Conservation (phyloP, 1,140 invertebrate genomes). For the Chrysomallon squamiferum region DNA sequence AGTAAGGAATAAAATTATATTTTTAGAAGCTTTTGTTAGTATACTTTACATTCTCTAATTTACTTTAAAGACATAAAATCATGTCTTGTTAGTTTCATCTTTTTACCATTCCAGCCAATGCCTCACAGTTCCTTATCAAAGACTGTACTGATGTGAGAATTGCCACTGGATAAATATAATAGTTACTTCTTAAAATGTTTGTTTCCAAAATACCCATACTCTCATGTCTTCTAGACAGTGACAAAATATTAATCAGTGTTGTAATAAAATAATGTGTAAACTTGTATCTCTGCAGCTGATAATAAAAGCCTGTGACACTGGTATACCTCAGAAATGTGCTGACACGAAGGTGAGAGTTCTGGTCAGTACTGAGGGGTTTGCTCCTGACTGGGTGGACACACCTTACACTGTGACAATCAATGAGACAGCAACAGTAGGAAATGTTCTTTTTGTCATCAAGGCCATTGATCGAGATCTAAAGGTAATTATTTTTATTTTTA, state of each 20-base stretch:
- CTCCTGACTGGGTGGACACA: slow-evolving; percentile 76
- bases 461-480: slow-evolving; percentile 22
- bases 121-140: too few relatives aligned
- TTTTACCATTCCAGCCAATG: neutral
- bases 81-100: neutral
- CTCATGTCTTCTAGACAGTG: too few relatives aligned
- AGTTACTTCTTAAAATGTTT: too few relatives aligned
- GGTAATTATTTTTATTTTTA: slow-evolving; percentile 16
- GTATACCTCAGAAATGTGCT: slow-evolving; percentile 81
- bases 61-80: neutral
- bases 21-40: too few relatives aligned
- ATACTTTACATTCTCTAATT: too few relatives aligned
- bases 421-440: slow-evolving; percentile 18
- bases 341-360: slow-evolving; percentile 83
- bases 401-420: slow-evolving; percentile 19
- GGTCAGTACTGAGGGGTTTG: slow-evolving; percentile 76
- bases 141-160: too few relatives aligned
- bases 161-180: too few relatives aligned
- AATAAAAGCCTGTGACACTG: slow-evolving; percentile 87
- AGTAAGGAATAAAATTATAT: slow-evolving; percentile 64
- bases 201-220: too few relatives aligned
- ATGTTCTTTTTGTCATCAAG: slow-evolving; percentile 14
- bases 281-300: too few relatives aligned
- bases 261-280: too few relatives aligned
- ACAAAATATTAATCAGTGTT: too few relatives aligned